A percentile compares a stretch with the other conserved stretches of the same genome.
Conservation (phyloP, 2,797 vertebrate species). For the Parotocinclus haroldoi region DNA sequence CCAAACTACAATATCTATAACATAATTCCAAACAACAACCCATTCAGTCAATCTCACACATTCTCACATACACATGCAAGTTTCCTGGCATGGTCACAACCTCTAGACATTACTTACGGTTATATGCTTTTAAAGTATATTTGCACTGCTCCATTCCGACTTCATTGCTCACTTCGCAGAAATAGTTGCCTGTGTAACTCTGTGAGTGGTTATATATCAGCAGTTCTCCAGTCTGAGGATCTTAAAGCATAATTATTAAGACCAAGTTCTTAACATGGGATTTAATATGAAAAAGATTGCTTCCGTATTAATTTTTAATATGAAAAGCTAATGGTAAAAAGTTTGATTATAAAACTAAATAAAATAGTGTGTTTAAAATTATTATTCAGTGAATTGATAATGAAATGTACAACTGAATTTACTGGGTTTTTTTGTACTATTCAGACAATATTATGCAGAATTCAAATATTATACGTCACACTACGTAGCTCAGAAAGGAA, state of each 20-base stretch:
- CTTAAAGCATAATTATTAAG: slow-evolving; percentile 53
- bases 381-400: no score
- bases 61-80: slow-evolving; percentile 16
- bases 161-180: slow-evolving; percentile 76
- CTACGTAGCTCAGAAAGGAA: background rate
- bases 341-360: no score
- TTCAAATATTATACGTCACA: no score
- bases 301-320: no score
- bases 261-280: background rate
- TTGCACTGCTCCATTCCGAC: slow-evolving; percentile 78
- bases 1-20: background rate
- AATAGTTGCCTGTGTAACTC: slow-evolving; percentile 73
- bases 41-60: slow-evolving; percentile 12
- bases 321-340: no score
- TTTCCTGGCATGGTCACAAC: slow-evolving; percentile 24
- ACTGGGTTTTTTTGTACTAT: no score
- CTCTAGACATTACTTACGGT: slow-evolving; percentile 64
- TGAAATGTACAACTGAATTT: no score
- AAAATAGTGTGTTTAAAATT: no score
- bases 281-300: background rate
- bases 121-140: slow-evolving; percentile 66
- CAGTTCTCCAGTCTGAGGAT: slow-evolving; percentile 71
- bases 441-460: no score
- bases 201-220: slow-evolving; percentile 75
- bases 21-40: background rate